These are phyloP conservation scores for Paguma larvata DNA, from an alignment of 2,797 vertebrate genomes.

Conservation along the genomic window DNA sequence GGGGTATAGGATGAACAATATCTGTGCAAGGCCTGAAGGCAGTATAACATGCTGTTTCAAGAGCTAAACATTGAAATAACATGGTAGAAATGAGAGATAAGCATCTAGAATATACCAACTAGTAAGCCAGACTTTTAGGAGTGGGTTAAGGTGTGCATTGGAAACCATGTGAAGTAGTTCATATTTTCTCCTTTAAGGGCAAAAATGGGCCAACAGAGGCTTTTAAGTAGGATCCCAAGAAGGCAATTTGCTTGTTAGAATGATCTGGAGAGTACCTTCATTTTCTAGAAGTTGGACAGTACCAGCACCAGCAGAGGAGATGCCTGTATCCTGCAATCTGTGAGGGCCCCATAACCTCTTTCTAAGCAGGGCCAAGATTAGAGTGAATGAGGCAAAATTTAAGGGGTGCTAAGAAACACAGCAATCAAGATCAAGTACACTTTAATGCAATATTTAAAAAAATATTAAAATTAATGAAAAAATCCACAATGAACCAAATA, in stretches of 20 bases:
- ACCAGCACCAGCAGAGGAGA: neutral
- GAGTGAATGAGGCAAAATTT: neutral
- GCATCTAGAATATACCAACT: neutral
- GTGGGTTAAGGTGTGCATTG: neutral
- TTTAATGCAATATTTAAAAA: neutral
- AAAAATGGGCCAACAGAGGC: neutral
- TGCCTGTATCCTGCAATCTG: neutral
- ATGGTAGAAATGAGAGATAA: neutral
- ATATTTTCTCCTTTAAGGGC: neutral
- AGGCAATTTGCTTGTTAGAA: neutral
- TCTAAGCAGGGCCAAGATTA: neutral
- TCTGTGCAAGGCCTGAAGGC: neutral
- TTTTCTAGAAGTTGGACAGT: neutral
- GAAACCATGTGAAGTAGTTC: neutral
- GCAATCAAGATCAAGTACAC: neutral
- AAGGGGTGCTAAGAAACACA: neutral
- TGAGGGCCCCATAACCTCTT: neutral
- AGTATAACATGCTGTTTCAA: neutral
- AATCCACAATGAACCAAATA: slow-evolving; percentile 10
- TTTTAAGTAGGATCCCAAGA: neutral
- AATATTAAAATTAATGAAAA: slow-evolving; percentile 39
- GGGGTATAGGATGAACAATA: neutral
- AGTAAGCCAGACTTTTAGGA: neutral
- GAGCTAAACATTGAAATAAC: neutral
- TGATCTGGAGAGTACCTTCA: neutral